A percentile compares a stretch with the other conserved stretches of the same genome.
Conservation (phyloP, 2,797 vertebrate genomes). For the Sphaeramia orbicularis region DNA sequence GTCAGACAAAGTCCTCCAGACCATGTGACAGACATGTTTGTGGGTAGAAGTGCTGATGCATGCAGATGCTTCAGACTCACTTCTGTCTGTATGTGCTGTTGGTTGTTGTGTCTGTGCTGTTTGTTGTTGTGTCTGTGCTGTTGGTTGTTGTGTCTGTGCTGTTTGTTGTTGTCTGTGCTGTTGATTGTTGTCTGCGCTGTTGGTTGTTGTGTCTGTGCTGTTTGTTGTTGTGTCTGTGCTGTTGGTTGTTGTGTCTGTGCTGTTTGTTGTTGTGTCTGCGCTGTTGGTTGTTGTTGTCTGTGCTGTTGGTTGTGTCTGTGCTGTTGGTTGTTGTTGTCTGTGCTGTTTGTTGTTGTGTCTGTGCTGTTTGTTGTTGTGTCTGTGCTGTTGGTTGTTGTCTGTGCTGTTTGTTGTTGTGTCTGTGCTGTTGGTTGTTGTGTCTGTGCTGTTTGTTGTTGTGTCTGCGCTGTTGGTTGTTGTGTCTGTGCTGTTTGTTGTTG, state of each 20-base stretch:
- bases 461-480: constrained; percentile 61
- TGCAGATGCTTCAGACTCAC: constrained; percentile 28
- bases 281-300: constrained; percentile 58
- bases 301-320: constrained; percentile 60
- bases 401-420: no score
- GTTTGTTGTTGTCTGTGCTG: constrained; percentile 43
- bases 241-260: constrained; percentile 66
- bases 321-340: constrained; percentile 64
- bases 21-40: constrained; percentile 34
- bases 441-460: no score
- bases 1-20: no score
- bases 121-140: constrained; percentile 46
- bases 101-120: constrained; percentile 52
- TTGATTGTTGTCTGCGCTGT: constrained; percentile 51
- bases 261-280: no score
- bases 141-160: constrained; percentile 40
- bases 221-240: constrained; percentile 60
- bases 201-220: constrained; percentile 59
- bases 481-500: constrained; percentile 61
- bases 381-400: constrained; percentile 63
- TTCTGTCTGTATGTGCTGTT: constrained; percentile 43
- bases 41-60: constrained; percentile 54
- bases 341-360: no score
- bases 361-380: constrained; percentile 61
- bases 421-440: constrained; percentile 63